Base-by-base conservation (phyloP, 2,888 invertebrate species). In the Smittia sp. region DNA sequence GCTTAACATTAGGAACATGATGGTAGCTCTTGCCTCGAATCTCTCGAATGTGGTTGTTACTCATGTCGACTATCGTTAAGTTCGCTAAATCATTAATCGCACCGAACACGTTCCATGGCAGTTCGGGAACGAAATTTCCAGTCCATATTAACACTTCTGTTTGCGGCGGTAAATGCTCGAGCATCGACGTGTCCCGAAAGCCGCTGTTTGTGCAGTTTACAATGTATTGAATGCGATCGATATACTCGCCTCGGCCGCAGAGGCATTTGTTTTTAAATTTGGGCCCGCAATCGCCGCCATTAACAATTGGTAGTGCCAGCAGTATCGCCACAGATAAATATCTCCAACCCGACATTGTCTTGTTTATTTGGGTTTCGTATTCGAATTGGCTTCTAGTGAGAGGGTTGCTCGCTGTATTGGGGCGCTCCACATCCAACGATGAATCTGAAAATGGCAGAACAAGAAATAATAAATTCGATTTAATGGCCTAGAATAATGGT, bases 21-120 rank as follows among this genome's bases (percentile, higher is more conserved):
- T 92, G 91, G 79, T 89, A 92, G 0, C 89, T 83, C 79, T 91
- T 90, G 1, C 91, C 91, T 75, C 87, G 86, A 65, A 92, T 90
- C 76, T 88, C 88, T 62, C 85, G 81, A 54, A 92, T 91, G 15
- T 86, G 84, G 79, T 92, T 92, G 78, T 86, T 88, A 75, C 89
- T 89, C 88, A 92, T 88, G 77, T 92, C 91, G 58, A 91, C 87
- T 2, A 88, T 84, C 75, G 85, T 84, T 65, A 91, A 80, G 62
- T 85, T 82, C 24, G 84, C 84, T 74, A 88, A 85, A 67, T 84
- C 83, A 74, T 85, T 86, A 27, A 85, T 82, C 39, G 85, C 86
- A 0, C 91, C 91, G 78, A 92, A 90, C 0, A 91, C 83, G 78
- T 92, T 91, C 84, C 86, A 86, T 1, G 89, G 89, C 62, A 92